Evolutionary conservation across 1,140 invertebrate species (phyloP).

Genomic region (Epicauta chinensis): DNA sequence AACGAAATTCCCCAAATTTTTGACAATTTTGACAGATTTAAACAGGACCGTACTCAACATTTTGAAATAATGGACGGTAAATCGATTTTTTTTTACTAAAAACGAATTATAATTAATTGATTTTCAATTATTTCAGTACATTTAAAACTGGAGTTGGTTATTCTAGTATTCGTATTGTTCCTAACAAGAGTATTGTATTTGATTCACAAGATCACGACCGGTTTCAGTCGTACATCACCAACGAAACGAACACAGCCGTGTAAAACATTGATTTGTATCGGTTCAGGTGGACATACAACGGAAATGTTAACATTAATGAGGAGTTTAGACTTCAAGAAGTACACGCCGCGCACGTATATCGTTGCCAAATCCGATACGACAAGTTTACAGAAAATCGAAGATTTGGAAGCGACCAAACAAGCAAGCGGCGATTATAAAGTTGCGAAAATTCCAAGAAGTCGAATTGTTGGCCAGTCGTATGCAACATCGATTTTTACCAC

Average conservation of each 20-base stretch:
- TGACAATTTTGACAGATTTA: too few species aligned
- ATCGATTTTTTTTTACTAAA: not conserved
- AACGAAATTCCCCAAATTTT: too few species aligned
- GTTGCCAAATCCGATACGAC: conserved; percentile 71
- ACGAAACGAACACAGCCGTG: conserved; percentile 26
- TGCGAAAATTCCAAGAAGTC: conserved; percentile 68
- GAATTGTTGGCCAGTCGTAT: conserved; percentile 84
- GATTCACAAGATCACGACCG: conserved; percentile 38
- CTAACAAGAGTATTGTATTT: conserved; percentile 33
- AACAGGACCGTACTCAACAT: too few species aligned
- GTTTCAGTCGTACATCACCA: conserved; percentile 23
- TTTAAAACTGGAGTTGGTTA: conserved; percentile 27
- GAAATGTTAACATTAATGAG: conserved; percentile 76
- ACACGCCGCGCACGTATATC: conserved; percentile 68
- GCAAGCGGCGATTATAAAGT: conserved; percentile 47
- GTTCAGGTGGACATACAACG: conserved; percentile 68
- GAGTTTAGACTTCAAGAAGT: conserved; percentile 53
- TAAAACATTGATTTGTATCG: conserved; percentile 40
- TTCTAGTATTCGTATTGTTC: conserved; percentile 30
- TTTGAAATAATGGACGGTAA: not conserved
- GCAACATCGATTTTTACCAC: conserved; percentile 73
- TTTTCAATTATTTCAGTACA: conserved; percentile 23
- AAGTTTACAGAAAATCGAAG: conserved; percentile 60
- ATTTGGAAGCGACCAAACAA: conserved; percentile 45
- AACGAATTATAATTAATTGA: too few species aligned